Evolutionary conservation across 2,888 invertebrate species (phyloP), one percentile per base, ranked within the genome.

Genomic region (Pseudococcus jackbeardsleyi): DNA sequence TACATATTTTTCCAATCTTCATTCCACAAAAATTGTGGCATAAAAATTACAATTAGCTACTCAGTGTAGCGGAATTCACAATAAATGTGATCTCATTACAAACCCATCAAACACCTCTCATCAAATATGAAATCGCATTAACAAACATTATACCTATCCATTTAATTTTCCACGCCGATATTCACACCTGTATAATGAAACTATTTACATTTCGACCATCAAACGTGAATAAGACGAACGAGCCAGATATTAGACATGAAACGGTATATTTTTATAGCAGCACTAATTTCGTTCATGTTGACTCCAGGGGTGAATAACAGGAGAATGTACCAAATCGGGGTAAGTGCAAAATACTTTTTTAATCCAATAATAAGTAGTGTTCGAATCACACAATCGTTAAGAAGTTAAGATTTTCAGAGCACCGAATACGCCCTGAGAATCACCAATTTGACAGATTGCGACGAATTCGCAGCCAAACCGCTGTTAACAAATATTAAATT

Each of bases 401-500:
- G 26, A 72, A 0, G 26, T 72, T 0, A 15, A 33, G 26, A 72
- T 72, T 72, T 33, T 72, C 19, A 72, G 68, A 72, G 6, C 33
- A 72, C 68, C 22, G 68, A 72, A 12, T 72, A 72, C 15, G 22
- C 68, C 15, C 12, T 72, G 12, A 72, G 68, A 33, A 72, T 72
- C 33, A 72, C 68, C 12, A 72, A 72, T 26, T 72, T 72, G 11
- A 72, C 68, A 6, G 68, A 72, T 12, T 72, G 68, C 68, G 68
- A 72, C 33, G 33, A 72, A 72, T 72, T 33, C 33, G 15, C 68
- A 0, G 15, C 9, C 4, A 33, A 7, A 9, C 68, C 68, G 5
- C 33, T 33, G 0, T 17, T 72, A 33, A 26, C 12, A 72, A 33
- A 72, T 72, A 33, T 72, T 12, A 72, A 33, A 72, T 26, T 72